Conservation (phyloP, 2,888 invertebrate genomes). For the Yponomeuta malinellus region DNA sequence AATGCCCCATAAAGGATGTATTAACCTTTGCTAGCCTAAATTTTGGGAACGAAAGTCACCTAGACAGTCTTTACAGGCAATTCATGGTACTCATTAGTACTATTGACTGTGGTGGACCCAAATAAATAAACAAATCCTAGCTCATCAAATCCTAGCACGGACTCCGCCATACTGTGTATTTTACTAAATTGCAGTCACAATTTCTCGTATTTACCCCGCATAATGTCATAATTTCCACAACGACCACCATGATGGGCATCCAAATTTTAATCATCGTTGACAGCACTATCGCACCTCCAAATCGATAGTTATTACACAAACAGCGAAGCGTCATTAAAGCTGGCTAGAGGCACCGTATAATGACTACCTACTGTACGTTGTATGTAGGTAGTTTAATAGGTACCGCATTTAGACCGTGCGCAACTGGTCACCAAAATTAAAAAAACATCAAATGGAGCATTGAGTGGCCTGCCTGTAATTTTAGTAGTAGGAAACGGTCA, state of each 20-base stretch:
- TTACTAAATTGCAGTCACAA: too few species aligned
- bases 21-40: too few species aligned
- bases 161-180: too few species aligned
- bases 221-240: background rate
- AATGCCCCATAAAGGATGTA: too few species aligned
- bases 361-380: background rate
- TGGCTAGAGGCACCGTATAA: background rate
- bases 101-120: too few species aligned
- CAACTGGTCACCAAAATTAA: background rate
- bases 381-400: background rate
- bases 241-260: background rate
- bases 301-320: slow-evolving; percentile 3
- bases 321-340: background rate
- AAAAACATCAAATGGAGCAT: background rate
- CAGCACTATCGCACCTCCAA: background rate
- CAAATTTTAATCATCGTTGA: background rate
- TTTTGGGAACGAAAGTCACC: too few species aligned
- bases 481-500: too few species aligned
- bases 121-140: too few species aligned
- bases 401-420: background rate
- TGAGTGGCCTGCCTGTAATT: too few species aligned
- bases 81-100: too few species aligned
- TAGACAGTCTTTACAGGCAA: too few species aligned
- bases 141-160: too few species aligned
- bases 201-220: background rate